These are phyloP conservation scores for Hecatera dysodea DNA, from an alignment of 2,888 invertebrate species.

Conservation along the genomic window DNA sequence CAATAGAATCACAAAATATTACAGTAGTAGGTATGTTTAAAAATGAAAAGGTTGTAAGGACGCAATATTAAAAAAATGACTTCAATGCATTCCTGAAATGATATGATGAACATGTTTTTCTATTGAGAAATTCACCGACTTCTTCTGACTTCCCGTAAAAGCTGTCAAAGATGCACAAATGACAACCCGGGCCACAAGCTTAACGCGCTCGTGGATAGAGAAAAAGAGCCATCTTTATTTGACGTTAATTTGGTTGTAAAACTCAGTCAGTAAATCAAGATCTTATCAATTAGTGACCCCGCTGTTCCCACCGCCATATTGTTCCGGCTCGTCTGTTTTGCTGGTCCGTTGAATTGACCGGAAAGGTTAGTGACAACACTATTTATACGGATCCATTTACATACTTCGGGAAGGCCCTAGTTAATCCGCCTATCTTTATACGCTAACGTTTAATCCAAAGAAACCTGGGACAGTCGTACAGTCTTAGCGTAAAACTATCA, in stretches of 20 bases:
- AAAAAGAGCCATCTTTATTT: not conserved
- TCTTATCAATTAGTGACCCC: conserved; percentile 42
- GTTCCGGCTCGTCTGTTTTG: conserved; percentile 38
- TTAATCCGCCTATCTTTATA: conserved; percentile 29
- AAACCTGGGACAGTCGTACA: not conserved
- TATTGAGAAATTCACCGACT: too few species aligned
- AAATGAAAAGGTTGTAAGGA: too few species aligned
- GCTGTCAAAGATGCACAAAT: too few species aligned
- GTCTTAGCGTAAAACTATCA: conserved; percentile 9
- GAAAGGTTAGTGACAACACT: conserved; percentile 52
- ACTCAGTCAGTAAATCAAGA: conserved; percentile 46
- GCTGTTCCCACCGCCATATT: conserved; percentile 34
- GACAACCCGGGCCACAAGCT: too few species aligned
- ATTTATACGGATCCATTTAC: conserved; percentile 48
- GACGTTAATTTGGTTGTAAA: conserved; percentile 31
- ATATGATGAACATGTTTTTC: too few species aligned
- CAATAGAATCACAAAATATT: too few species aligned
- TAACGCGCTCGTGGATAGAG: not conserved
- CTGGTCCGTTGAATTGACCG: conserved; percentile 32
- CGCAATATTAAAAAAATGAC: too few species aligned
- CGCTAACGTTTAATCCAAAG: not conserved
- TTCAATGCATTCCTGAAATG: too few species aligned
- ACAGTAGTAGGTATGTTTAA: too few species aligned
- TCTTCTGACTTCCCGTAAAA: too few species aligned
- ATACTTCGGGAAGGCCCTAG: conserved; percentile 11